Conservation (phyloP, 2,888 invertebrate genomes). For the Strigamia maritima region DNA sequence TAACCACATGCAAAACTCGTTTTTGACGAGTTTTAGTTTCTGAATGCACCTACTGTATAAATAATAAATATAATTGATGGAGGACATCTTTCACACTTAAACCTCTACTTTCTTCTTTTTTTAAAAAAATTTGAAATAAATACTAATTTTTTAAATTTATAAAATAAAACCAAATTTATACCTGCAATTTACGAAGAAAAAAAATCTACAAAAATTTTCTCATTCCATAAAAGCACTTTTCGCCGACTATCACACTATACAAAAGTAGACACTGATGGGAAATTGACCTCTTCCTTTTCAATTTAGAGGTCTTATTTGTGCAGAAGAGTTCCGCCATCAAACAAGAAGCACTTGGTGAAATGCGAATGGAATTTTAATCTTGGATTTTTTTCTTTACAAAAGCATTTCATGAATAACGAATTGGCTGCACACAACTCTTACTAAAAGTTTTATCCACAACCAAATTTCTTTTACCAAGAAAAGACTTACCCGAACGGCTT, state of each 20-base stretch:
- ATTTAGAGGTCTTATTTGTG: conserved; percentile 9
- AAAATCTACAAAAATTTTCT: no score
- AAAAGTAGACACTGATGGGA: background rate
- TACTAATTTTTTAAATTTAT: no score
- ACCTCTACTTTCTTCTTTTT: no score
- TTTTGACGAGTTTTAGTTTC: no score
- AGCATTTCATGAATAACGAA: background rate
- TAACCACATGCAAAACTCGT: no score
- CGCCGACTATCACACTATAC: background rate
- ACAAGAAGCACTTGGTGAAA: conserved; percentile 20
- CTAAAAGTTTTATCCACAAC: background rate
- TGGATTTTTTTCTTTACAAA: background rate
- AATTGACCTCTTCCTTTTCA: conserved; percentile 18
- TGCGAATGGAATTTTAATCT: conserved; percentile 30
- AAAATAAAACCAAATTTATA: no score
- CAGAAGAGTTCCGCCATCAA: conserved; percentile 1
- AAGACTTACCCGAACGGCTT: background rate
- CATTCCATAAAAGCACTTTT: background rate
- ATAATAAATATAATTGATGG: no score
- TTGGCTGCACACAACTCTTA: background rate
- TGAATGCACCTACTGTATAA: no score
- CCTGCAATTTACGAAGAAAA: no score
- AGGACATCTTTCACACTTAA: no score
- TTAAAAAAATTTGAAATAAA: no score
- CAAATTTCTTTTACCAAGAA: background rate